Percentiles rank a stretch among this genome's conserved stretches.
Evolutionary conservation across 2,797 vertebrate species (phyloP).

Genomic region (Fistularia commersonii): DNA sequence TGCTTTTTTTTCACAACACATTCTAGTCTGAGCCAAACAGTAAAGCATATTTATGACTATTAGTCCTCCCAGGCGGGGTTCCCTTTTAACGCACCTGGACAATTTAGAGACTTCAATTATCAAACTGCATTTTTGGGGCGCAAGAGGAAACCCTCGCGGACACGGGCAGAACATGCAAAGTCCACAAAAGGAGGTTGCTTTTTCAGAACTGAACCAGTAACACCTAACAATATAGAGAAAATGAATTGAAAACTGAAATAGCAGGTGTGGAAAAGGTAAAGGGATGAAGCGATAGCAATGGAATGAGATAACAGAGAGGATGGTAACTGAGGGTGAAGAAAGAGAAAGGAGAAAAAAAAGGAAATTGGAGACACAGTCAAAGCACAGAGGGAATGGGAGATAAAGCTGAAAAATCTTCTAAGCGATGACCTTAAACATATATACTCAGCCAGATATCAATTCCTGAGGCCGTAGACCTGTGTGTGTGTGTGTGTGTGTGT

Average conservation of each 20-base stretch:
- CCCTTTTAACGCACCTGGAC: too few relatives aligned
- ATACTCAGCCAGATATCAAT: constrained; percentile 55
- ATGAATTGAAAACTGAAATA: constrained; percentile 14
- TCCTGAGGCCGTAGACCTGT: constrained; percentile 27
- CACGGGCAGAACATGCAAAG: too few relatives aligned
- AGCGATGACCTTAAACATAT: constrained; percentile 75
- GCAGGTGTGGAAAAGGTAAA: constrained; percentile 40
- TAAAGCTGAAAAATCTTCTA: constrained; percentile 73
- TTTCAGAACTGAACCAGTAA: too few relatives aligned
- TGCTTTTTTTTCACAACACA: too few relatives aligned
- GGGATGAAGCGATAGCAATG: constrained; percentile 30
- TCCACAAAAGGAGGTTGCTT: too few relatives aligned
- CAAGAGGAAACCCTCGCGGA: too few relatives aligned
- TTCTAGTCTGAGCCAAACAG: too few relatives aligned
- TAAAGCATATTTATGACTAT: too few relatives aligned
- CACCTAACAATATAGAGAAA: constrained; percentile 2
- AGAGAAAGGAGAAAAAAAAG: constrained; percentile 33
- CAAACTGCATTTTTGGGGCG: too few relatives aligned
- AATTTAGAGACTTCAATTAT: too few relatives aligned
- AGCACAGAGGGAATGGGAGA: constrained; percentile 53
- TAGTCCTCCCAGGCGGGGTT: too few relatives aligned
- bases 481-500: constrained; percentile 16
- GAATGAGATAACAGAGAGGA: constrained; percentile 53
- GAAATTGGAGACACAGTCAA: constrained; percentile 53
- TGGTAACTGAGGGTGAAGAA: constrained; percentile 39